These are phyloP conservation scores for Athalia cordata DNA, from an alignment of 2,888 invertebrate species.

Conservation along the genomic window DNA sequence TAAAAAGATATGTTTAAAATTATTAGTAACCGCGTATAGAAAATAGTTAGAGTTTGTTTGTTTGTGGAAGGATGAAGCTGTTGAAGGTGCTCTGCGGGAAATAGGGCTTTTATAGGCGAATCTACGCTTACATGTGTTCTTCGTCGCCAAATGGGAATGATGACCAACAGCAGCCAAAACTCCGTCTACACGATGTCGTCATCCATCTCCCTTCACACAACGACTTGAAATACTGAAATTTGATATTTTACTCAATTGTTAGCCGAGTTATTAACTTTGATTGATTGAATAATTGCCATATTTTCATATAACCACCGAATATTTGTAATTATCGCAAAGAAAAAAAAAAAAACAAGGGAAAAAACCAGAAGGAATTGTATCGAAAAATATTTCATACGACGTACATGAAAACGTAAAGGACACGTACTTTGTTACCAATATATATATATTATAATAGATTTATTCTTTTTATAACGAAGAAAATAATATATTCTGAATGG, in stretches of 20 bases:
- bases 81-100: conserved; percentile 94
- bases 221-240: neutral
- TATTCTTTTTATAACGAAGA: neutral
- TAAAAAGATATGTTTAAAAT: conserved; percentile 40
- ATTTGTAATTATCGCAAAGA: neutral
- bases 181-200: conserved; percentile 63
- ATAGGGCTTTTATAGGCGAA: conserved; percentile 88
- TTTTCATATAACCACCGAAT: neutral
- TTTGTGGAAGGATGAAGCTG: conserved; percentile 89
- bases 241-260: neutral
- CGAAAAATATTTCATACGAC: neutral
- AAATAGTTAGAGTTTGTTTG: conserved; percentile 70
- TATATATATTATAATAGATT: conserved; percentile 18
- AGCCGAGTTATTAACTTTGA: neutral
- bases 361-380: conserved; percentile 9
- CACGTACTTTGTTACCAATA: conserved; percentile 36
- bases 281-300: conserved; percentile 17
- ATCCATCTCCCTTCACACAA: conserved; percentile 55
- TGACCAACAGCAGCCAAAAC: conserved; percentile 60
- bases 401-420: neutral
- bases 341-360: neutral
- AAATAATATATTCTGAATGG: conserved; percentile 27
- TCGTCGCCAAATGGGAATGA: conserved; percentile 60
- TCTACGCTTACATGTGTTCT: conserved; percentile 60
- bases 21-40: conserved; percentile 47